Conservation (phyloP, 2,888 invertebrate genomes). For the Empis livida region DNA sequence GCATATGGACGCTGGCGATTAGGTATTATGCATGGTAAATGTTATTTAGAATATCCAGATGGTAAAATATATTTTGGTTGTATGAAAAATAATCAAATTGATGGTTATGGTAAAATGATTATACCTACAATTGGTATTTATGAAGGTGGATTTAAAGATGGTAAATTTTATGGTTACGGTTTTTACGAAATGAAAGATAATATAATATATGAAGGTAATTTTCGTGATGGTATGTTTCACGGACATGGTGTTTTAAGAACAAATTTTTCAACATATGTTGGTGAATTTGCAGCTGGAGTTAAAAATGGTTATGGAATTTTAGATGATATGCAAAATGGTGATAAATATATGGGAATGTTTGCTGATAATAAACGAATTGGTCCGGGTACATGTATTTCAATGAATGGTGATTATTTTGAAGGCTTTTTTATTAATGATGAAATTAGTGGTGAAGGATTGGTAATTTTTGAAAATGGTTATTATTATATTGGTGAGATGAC, state of each 20-base stretch:
- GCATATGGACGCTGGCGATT: constrained; percentile 70
- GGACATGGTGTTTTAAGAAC: constrained; percentile 76
- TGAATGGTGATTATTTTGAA: constrained; percentile 85
- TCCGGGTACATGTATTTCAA: constrained; percentile 71
- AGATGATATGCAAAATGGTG: constrained; percentile 73
- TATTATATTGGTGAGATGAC: constrained; percentile 82
- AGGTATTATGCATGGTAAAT: constrained; percentile 72
- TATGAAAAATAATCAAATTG: constrained; percentile 45
- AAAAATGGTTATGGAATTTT: constrained; percentile 80
- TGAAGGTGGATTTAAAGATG: constrained; percentile 55
- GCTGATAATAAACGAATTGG: constrained; percentile 73
- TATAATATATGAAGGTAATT: constrained; percentile 75
- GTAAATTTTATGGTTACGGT: constrained; percentile 70
- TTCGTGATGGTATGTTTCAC: constrained; percentile 69
- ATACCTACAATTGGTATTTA: constrained; percentile 46
- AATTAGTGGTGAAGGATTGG: constrained; percentile 70
- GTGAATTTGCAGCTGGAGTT: constrained; percentile 68
- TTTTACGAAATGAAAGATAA: constrained; percentile 53
- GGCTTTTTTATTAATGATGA: constrained; percentile 71
- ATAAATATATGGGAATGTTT: constrained; percentile 86
- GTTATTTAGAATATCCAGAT: constrained; percentile 70
- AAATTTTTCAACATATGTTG: constrained; percentile 77
- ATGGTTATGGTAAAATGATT: constrained; percentile 33
- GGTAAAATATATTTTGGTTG: constrained; percentile 70
- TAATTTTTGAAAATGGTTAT: constrained; percentile 78